Base-by-base conservation (phyloP, 2,113 vertebrate genomes). In the Salvelinus alpinus region DNA sequence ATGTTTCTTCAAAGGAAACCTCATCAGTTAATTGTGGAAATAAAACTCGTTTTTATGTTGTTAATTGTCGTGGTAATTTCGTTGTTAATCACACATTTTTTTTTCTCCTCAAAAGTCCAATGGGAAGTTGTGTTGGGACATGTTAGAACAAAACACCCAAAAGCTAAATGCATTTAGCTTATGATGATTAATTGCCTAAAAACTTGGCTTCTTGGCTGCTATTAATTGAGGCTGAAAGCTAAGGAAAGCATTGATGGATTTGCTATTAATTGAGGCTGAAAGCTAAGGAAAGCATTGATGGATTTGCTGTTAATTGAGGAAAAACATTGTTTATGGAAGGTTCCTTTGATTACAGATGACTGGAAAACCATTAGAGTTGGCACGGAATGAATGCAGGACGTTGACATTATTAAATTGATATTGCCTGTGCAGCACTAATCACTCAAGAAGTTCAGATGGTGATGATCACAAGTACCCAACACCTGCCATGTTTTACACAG, bases 211-310 rank as follows among this genome's bases (percentile, higher is more conserved):
- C 76, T 75, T 77, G 75, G 51, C 73, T 79, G 51, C 47, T 77
- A 54, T 77, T 89, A 87, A 86, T 83, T 89, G 64, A 81, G 78
- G 76, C 59, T 84, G 80, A 87, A 89, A 86, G 71, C 84, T 44
- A 34, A 79, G 48, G 70, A 18, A 0, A 69, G 7, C 82, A 79
- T 77, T 80, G 83, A 91, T 87, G 80, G 81, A 85, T 85, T 74
- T 80, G 68, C 69, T 83, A 67, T 82, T 86, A 88, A 89, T 87
- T 89, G 64, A 81, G 78, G 76, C 59, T 83, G 80, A 87, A 89
- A 86, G 71, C 84, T 44, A 34, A 79, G 48, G 70, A 18, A 0
- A 69, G 7, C 82, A 79, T 77, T 80, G 83, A 91, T 87, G 80
- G 81, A 85, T 85, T 74, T 80, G 68, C 69, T 83, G 70, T 82